Conservation (phyloP, 35 echinoderm and acorn worm species). For the Eucidaris tribuloides region DNA sequence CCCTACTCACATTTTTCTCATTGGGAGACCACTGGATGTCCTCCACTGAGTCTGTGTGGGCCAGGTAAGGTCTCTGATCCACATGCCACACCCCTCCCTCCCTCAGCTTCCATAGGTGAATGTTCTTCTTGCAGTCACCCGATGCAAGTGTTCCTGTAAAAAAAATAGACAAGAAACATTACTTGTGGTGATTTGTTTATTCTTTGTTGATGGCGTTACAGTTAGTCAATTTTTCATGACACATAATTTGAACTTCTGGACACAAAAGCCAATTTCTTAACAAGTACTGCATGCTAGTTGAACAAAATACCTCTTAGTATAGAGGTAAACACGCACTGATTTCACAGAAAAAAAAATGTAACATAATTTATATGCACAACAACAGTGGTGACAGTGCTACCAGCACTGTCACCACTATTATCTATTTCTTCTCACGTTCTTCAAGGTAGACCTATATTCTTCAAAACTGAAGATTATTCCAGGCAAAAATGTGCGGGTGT, state of each 20-base stretch:
- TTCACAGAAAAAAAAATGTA: too few species aligned
- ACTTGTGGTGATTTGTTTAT: background rate
- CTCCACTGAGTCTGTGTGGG: slow-evolving; percentile 81
- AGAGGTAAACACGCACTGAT: too few species aligned
- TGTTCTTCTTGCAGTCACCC: slow-evolving; percentile 97
- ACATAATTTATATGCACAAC: too few species aligned
- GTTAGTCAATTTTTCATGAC: background rate
- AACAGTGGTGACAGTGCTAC: too few species aligned
- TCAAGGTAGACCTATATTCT: too few species aligned
- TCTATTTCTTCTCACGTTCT: too few species aligned
- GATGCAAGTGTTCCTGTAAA: slow-evolving; percentile 63
- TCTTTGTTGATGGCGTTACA: background rate
- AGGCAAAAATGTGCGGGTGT: too few species aligned
- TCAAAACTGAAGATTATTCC: too few species aligned
- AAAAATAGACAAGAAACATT: background rate
- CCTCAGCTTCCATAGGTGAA: slow-evolving; percentile 89
- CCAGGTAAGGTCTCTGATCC: slow-evolving; percentile 84
- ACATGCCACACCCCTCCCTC: slow-evolving; percentile 90
- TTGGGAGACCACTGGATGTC: slow-evolving; percentile 96
- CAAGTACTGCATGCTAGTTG: too few species aligned
- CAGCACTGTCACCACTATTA: too few species aligned
- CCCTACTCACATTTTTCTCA: slow-evolving; percentile 81
- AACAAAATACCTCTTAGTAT: too few species aligned
- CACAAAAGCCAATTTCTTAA: too few species aligned
- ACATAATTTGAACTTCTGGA: background rate